Percentiles rank a stretch among this genome's conserved stretches.
Evolutionary conservation across 2,888 invertebrate species (phyloP).

Genomic region (Monopis laevigella): DNA sequence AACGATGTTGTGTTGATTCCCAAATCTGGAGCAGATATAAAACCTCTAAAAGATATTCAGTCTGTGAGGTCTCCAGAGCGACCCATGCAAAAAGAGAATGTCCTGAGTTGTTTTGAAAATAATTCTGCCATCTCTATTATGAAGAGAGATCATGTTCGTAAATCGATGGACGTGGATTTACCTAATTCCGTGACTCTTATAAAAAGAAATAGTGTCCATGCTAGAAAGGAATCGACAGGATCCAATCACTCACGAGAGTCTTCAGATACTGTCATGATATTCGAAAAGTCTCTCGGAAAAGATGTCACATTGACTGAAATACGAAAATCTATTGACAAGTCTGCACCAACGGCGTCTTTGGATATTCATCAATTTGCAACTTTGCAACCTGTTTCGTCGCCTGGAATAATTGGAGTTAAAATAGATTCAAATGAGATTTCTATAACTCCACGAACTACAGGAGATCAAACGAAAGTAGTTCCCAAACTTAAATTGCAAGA

Average conservation of each 20-base stretch:
- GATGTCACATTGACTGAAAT: conserved; percentile 61
- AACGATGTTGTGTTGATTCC: conserved; percentile 58
- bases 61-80: conserved; percentile 52
- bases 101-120: conserved; percentile 60
- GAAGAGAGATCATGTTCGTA: conserved; percentile 55
- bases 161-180: conserved; percentile 54
- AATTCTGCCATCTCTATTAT: conserved; percentile 63
- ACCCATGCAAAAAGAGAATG: conserved; percentile 54
- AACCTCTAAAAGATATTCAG: conserved; percentile 54
- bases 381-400: conserved; percentile 34
- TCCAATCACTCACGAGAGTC: conserved; percentile 56
- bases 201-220: conserved; percentile 52
- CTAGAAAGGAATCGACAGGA: conserved; percentile 57
- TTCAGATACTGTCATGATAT: conserved; percentile 53
- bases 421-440: conserved; percentile 54
- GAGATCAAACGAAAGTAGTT: conserved; percentile 33
- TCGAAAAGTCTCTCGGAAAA: conserved; percentile 58
- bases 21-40: conserved; percentile 55
- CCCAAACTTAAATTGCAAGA: conserved; percentile 37
- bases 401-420: conserved; percentile 32
- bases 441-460: conserved; percentile 38
- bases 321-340: conserved; percentile 54
- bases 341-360: conserved; percentile 31
- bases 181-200: conserved; percentile 59
- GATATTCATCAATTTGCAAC: conserved; percentile 52